These are phyloP conservation scores for Solea solea DNA, from an alignment of 2,113 vertebrate genomes.

Conservation along the genomic window DNA sequence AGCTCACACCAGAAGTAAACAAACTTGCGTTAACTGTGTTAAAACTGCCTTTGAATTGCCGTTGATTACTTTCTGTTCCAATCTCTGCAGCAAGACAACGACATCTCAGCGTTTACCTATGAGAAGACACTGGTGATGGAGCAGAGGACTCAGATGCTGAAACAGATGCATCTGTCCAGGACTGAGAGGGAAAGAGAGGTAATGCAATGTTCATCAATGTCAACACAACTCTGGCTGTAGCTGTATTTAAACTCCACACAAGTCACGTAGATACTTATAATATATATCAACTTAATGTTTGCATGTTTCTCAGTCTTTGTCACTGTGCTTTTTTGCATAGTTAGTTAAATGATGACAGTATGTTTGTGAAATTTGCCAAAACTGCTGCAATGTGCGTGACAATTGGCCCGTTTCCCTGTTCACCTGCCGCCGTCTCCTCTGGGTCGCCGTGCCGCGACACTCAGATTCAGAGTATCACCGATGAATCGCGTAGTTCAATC, in stretches of 20 bases:
- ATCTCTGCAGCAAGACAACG: conserved; percentile 88
- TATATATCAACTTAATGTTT: too few relatives aligned
- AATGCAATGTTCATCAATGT: conserved; percentile 4
- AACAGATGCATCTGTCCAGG: conserved; percentile 96
- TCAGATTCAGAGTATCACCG: conserved; percentile 88
- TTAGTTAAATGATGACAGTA: not conserved
- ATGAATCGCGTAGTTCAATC: conserved; percentile 85
- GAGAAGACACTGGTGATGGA: conserved; percentile 98
- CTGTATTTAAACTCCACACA: not conserved
- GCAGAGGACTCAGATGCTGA: conserved; percentile 96
- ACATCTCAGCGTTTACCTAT: conserved; percentile 97
- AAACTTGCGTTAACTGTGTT: too few relatives aligned
- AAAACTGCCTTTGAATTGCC: not conserved
- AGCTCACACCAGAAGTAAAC: too few relatives aligned
- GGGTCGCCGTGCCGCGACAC: conserved; percentile 42
- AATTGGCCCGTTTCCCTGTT: conserved; percentile 69
- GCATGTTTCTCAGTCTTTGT: too few relatives aligned
- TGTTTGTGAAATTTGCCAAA: conserved; percentile 3
- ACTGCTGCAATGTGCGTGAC: conserved; percentile 39
- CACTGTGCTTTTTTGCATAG: too few relatives aligned
- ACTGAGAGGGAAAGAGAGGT: conserved; percentile 95
- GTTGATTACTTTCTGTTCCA: conserved; percentile 11
- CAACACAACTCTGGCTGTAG: not conserved
- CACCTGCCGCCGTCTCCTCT: conserved; percentile 50
- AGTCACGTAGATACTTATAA: too few relatives aligned